Evolutionary conservation across 2,113 vertebrate genomes (phyloP).

Genomic region (Ammodytes dubius): DNA sequence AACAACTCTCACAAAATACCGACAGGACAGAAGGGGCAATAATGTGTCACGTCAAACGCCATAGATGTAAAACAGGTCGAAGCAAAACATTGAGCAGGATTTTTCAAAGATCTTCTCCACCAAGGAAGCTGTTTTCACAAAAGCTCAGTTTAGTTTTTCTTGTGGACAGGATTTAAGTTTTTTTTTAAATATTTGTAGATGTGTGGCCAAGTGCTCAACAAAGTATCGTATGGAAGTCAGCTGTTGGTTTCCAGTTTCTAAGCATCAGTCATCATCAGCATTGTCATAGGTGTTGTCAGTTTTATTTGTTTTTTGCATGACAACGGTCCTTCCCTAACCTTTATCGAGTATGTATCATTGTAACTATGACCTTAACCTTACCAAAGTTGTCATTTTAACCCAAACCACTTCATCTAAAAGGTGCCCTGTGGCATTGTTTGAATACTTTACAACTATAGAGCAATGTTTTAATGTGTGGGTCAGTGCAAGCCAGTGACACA

Average conservation of each 20-base stretch:
- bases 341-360: background rate
- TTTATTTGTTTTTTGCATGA: background rate
- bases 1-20: no score
- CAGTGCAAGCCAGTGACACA: background rate
- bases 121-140: no score
- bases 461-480: background rate
- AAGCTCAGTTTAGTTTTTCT: no score
- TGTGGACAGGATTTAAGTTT: no score
- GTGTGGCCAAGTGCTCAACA: background rate
- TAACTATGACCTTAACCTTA: background rate
- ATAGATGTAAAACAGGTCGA: no score
- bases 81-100: no score
- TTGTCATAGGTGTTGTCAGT: no score
- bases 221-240: background rate
- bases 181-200: no score
- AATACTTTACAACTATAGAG: background rate
- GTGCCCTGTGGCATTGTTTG: background rate
- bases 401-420: background rate
- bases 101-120: no score
- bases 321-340: background rate
- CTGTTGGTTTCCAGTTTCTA: no score
- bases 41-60: no score
- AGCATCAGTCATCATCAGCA: background rate
- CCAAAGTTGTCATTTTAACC: background rate
- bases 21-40: no score